phyloP scores from a whole-genome alignment of 1,140 invertebrate species.

The Lasioglossum baleicum region DNA sequence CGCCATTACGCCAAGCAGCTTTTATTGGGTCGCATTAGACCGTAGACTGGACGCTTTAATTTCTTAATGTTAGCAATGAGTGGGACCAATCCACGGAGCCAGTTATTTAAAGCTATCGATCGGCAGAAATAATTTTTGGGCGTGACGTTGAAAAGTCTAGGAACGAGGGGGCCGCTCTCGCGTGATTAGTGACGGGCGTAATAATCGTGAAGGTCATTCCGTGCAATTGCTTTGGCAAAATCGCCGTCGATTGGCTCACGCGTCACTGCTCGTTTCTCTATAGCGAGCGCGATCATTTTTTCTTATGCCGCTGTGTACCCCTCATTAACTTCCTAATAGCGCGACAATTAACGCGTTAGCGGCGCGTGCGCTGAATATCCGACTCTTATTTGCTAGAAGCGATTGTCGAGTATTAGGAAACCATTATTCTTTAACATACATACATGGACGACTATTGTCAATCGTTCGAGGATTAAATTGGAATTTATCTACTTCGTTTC shows the following conservation, averaged over 20 bases:
- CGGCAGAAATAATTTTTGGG: constrained; percentile 65
- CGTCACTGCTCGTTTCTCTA: constrained; percentile 28
- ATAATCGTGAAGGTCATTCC: constrained; percentile 68
- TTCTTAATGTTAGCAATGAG: constrained; percentile 1
- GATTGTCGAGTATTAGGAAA: not conserved
- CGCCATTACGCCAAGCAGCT: too few species aligned
- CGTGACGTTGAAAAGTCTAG: constrained; percentile 61
- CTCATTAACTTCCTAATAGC: constrained; percentile 4
- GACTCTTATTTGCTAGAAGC: not conserved
- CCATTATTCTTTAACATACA: not conserved
- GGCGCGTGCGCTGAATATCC: not conserved
- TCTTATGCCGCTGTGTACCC: not conserved
- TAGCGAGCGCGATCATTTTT: constrained; percentile 12
- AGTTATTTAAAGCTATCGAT: constrained; percentile 56
- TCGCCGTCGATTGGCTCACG: constrained; percentile 49
- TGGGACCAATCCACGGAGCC: too few species aligned
- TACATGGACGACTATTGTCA: too few species aligned
- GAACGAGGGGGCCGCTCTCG: constrained; percentile 46
- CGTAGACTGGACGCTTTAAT: not conserved
- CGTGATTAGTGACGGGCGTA: constrained; percentile 65
- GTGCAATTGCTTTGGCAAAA: constrained; percentile 59
- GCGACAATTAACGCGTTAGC: not conserved
- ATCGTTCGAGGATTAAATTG: too few species aligned
- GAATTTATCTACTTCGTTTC: too few species aligned
- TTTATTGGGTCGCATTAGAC: not conserved